phyloP scores from a whole-genome alignment of 2,113 vertebrate genomes.

The Trogon melanurus region DNA sequence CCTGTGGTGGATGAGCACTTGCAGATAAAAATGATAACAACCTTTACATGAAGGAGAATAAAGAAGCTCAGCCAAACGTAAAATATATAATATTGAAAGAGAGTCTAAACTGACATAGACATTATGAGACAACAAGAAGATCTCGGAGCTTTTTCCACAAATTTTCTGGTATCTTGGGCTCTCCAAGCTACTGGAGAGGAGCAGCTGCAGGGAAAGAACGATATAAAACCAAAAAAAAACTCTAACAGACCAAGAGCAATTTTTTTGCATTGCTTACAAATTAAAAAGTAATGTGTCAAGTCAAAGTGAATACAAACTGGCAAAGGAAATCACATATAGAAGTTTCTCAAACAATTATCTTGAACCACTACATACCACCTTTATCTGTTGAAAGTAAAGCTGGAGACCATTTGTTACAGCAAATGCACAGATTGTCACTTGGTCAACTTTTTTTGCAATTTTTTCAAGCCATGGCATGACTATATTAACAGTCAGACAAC shows the following conservation, averaged over 20 bases:
- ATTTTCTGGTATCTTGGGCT: constrained; percentile 42
- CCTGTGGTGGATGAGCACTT: constrained; percentile 77
- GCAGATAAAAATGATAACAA: constrained; percentile 72
- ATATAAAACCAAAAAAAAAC: constrained; percentile 50
- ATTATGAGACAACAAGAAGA: constrained; percentile 36
- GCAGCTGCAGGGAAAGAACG: constrained; percentile 65
- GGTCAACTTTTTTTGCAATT: not conserved
- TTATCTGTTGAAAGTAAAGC: constrained; percentile 14
- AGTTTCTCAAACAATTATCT: not conserved
- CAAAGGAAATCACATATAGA: not conserved
- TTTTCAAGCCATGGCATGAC: not conserved
- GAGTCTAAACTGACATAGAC: constrained; percentile 8
- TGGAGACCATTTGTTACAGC: not conserved
- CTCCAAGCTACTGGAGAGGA: constrained; percentile 43
- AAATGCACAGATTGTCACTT: not conserved
- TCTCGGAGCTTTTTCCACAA: constrained; percentile 50
- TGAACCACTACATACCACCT: not conserved
- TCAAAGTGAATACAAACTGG: not conserved
- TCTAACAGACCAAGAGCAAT: constrained; percentile 2
- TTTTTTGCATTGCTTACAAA: constrained; percentile 15
- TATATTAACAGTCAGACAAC: not conserved
- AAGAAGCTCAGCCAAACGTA: constrained; percentile 47
- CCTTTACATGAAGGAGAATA: constrained; percentile 60
- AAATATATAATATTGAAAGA: constrained; percentile 23
- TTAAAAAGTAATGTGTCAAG: not conserved